These are phyloP conservation scores for Montipora capricornis DNA, from an alignment of 64 coral and sea anemone genomes.

Conservation along the genomic window DNA sequence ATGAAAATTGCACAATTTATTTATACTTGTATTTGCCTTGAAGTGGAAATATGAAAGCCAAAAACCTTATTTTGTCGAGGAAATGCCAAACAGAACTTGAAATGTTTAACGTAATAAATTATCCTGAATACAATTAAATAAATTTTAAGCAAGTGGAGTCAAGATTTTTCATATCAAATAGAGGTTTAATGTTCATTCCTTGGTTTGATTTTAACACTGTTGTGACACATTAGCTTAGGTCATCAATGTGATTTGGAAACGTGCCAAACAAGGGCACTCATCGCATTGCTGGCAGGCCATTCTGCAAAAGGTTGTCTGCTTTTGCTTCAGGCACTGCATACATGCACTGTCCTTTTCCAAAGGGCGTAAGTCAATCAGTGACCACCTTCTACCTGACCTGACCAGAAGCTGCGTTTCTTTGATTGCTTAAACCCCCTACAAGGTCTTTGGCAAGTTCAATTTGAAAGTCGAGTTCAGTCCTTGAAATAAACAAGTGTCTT, in stretches of 20 bases:
- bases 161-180: not conserved
- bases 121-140: not conserved
- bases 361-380: conserved; percentile 9
- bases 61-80: not conserved
- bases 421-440: conserved; percentile 8
- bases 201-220: not conserved
- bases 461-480: conserved; percentile 22
- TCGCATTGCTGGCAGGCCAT: conserved; percentile 6
- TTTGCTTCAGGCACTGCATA: not conserved
- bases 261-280: not conserved
- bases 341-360: conserved; percentile 10
- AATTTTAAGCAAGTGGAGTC: not conserved
- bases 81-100: not conserved
- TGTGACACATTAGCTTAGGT: not conserved
- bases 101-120: not conserved
- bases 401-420: not conserved
- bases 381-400: not conserved
- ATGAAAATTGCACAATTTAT: not conserved
- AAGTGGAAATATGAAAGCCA: not conserved
- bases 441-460: conserved; percentile 26
- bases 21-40: not conserved
- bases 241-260: conserved; percentile 1
- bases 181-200: not conserved
- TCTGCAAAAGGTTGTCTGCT: not conserved
- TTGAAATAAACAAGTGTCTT: not conserved